Conservation (phyloP, 2,888 invertebrate species). For the Parasteatoda lunata region DNA sequence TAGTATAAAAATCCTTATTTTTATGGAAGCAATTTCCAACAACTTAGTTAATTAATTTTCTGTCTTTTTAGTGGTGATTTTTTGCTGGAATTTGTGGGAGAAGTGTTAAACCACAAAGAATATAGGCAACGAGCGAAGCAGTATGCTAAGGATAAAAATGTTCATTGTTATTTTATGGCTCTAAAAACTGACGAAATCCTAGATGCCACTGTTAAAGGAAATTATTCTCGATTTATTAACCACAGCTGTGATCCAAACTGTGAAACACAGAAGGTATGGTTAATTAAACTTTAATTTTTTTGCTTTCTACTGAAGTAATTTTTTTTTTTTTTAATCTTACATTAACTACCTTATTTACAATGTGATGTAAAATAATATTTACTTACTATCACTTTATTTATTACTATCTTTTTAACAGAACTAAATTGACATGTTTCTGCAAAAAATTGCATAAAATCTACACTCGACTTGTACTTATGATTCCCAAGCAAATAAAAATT, state of each 20-base stretch:
- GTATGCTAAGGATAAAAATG: conserved; percentile 91
- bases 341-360: neutral
- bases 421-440: too few species aligned
- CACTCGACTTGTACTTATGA: too few species aligned
- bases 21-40: neutral
- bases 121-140: conserved; percentile 90
- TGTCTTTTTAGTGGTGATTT: conserved; percentile 85
- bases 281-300: neutral
- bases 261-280: conserved; percentile 90
- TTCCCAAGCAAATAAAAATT: too few species aligned
- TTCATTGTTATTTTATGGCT: conserved; percentile 98
- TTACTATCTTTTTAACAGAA: too few species aligned
- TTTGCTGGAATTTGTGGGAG: conserved; percentile 98
- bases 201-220: conserved; percentile 96
- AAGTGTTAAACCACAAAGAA: conserved; percentile 92
- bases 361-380: too few species aligned
- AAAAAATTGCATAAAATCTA: too few species aligned
- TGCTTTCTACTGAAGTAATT: neutral
- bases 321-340: neutral
- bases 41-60: neutral
- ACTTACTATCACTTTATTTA: too few species aligned
- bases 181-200: conserved; percentile 93
- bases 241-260: conserved; percentile 99
- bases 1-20: neutral
- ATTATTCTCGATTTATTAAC: conserved; percentile 97